Conservation (phyloP, 2,797 vertebrate species). For the Syncerus caffer region DNA sequence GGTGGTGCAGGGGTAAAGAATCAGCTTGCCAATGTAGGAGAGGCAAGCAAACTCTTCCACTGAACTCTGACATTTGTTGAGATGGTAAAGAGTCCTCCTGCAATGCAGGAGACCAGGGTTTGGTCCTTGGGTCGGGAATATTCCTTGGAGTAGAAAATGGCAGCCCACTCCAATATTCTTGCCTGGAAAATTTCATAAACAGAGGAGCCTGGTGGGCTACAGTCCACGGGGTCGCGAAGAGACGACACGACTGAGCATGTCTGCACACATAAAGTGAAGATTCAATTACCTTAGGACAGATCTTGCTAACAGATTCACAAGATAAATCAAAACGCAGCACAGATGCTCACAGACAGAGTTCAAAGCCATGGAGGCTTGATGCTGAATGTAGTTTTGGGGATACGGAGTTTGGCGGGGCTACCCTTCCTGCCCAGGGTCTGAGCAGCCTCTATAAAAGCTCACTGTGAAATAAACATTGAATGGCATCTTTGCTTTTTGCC, state of each 20-base stretch:
- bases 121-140: background rate
- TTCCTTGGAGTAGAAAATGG: background rate
- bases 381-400: background rate
- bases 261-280: background rate
- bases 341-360: background rate
- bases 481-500: background rate
- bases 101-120: background rate
- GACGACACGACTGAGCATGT: background rate
- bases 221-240: rapidly evolving
- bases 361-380: background rate
- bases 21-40: background rate
- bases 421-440: background rate
- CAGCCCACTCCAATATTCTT: background rate
- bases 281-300: background rate
- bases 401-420: rapidly evolving
- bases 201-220: background rate
- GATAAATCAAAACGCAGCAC: background rate
- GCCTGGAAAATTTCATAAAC: background rate
- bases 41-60: background rate
- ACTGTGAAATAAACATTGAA: background rate
- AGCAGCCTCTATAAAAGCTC: background rate
- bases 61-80: background rate
- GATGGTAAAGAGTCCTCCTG: background rate
- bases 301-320: background rate
- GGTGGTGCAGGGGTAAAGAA: background rate